Conservation (phyloP, 2,113 vertebrate genomes). For the Centropus unirufus region DNA sequence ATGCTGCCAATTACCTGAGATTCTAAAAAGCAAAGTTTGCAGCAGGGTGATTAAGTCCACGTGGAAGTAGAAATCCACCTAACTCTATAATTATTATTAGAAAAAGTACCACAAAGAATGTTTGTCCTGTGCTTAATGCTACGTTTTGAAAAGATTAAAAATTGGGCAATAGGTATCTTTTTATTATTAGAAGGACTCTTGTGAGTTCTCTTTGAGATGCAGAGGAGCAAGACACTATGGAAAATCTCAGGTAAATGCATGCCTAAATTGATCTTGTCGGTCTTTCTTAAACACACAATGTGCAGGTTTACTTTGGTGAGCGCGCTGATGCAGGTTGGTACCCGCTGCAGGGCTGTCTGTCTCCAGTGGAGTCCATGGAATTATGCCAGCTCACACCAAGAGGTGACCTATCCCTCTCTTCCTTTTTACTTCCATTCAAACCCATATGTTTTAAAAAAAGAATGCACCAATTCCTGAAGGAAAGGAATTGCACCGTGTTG, state of each 20-base stretch:
- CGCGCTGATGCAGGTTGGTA: background rate
- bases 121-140: background rate
- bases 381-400: background rate
- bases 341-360: background rate
- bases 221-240: background rate
- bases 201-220: background rate
- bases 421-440: background rate
- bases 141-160: background rate
- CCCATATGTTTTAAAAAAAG: background rate
- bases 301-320: background rate
- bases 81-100: background rate
- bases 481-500: background rate
- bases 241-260: background rate
- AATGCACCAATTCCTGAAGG: background rate
- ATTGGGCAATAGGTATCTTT: background rate
- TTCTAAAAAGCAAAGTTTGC: background rate
- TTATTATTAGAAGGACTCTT: background rate
- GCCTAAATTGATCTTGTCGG: background rate
- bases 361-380: background rate
- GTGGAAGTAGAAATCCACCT: background rate
- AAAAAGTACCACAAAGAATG: background rate
- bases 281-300: background rate
- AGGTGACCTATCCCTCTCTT: accelerated
- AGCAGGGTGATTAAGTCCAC: background rate
- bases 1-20: constrained; percentile 40